Percentiles rank a stretch among this genome's conserved stretches.
phyloP scores from a whole-genome alignment of 2,888 invertebrate genomes.

The Chromoteleia sp. region DNA sequence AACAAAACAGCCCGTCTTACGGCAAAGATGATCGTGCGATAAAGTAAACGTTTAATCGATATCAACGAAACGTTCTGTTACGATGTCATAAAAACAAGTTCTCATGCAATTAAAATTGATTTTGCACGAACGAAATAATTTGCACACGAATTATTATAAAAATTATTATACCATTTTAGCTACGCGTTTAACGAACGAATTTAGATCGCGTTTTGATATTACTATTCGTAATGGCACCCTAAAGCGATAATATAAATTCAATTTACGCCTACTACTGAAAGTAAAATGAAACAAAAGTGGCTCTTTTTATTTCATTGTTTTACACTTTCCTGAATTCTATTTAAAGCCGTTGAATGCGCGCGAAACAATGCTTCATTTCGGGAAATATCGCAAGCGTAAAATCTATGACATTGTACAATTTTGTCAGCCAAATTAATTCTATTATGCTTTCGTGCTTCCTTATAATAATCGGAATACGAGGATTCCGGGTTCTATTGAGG shows the following conservation, averaged over 20 bases:
- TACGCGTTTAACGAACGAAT: not conserved
- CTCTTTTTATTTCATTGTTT: conserved; percentile 8
- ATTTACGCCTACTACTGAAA: conserved; percentile 17
- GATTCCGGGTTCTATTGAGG: conserved; percentile 15
- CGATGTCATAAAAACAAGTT: conserved; percentile 8
- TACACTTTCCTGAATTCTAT: conserved; percentile 8
- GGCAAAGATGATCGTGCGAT: not conserved
- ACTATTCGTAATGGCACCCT: not conserved
- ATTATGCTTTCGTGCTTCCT: conserved; percentile 39
- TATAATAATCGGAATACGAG: conserved; percentile 17
- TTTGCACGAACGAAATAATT: not conserved
- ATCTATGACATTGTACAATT: conserved; percentile 31
- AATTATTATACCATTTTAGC: not conserved
- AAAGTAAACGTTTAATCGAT: conserved; percentile 26
- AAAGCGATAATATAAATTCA: conserved; percentile 15
- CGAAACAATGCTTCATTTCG: conserved; percentile 20
- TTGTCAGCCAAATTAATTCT: conserved; percentile 32
- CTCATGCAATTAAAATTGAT: conserved; percentile 9
- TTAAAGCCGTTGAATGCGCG: conserved; percentile 9
- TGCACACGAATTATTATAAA: not conserved
- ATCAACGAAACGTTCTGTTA: not conserved
- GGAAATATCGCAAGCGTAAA: conserved; percentile 22
- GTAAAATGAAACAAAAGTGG: not conserved
- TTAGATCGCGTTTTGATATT: conserved; percentile 18
- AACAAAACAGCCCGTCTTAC: not conserved